Evolutionary conservation across 1,140 invertebrate genomes (phyloP).

Genomic region (Papilio dardanus): DNA sequence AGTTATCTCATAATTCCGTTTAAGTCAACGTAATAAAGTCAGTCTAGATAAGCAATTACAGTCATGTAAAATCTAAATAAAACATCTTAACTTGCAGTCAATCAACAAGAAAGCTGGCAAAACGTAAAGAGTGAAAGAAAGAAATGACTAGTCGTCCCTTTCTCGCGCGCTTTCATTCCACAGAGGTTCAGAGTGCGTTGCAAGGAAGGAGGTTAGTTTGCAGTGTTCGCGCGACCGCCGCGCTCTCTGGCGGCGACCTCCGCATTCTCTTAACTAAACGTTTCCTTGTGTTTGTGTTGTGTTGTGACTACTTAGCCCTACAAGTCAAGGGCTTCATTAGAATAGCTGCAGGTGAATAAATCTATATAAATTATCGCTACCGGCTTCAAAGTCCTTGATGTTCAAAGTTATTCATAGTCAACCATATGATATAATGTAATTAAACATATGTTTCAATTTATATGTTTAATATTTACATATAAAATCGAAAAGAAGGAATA

Average conservation of each 20-base stretch:
- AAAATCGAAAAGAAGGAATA: not conserved
- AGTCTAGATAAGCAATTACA: slow-evolving; percentile 18
- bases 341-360: slow-evolving; percentile 48
- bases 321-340: slow-evolving; percentile 45
- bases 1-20: not conserved
- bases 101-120: slow-evolving; percentile 70
- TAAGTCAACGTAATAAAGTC: not conserved
- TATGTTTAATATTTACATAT: not conserved
- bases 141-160: slow-evolving; percentile 74
- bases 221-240: slow-evolving; percentile 70
- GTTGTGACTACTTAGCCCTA: slow-evolving; percentile 42
- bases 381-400: not conserved
- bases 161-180: slow-evolving; percentile 72
- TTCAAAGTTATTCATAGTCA: not conserved
- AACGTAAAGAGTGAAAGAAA: slow-evolving; percentile 68
- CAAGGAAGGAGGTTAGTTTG: slow-evolving; percentile 71
- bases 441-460: too few species aligned
- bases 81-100: slow-evolving; percentile 45
- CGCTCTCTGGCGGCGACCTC: slow-evolving; percentile 72
- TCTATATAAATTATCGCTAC: not conserved
- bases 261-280: slow-evolving; percentile 51
- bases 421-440: not conserved
- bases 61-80: slow-evolving; percentile 33
- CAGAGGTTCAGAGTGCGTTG: slow-evolving; percentile 54
- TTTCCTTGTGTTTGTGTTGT: slow-evolving; percentile 76